These are phyloP conservation scores for Aleiodes leptofemur DNA, from an alignment of 2,888 invertebrate genomes.

Conservation along the genomic window DNA sequence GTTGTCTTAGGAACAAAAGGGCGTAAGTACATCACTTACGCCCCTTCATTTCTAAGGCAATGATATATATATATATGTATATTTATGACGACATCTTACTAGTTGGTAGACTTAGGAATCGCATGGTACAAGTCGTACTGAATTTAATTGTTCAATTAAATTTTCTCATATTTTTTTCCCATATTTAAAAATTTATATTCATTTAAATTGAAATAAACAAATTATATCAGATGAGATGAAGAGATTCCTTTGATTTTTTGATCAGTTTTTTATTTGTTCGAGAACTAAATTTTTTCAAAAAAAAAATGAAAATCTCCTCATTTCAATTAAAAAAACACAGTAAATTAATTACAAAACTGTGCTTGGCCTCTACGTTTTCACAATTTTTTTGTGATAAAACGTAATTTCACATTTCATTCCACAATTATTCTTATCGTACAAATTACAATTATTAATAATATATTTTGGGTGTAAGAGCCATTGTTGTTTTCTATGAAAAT, in stretches of 20 bases:
- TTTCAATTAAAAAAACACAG: background rate
- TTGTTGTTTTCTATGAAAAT: slow-evolving; percentile 63
- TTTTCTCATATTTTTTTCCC: slow-evolving; percentile 41
- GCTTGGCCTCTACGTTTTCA: slow-evolving; percentile 2
- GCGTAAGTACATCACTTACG: too few relatives aligned
- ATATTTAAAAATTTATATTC: slow-evolving; percentile 64
- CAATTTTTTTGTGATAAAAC: background rate
- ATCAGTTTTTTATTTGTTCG: background rate
- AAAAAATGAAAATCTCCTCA: background rate
- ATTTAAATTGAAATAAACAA: slow-evolving; percentile 70
- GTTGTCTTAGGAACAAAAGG: too few relatives aligned
- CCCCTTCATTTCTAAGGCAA: too few relatives aligned
- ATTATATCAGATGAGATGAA: slow-evolving; percentile 61
- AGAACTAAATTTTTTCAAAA: background rate
- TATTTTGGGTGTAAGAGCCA: slow-evolving; percentile 70
- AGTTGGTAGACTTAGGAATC: slow-evolving; percentile 62
- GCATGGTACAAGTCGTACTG: slow-evolving; percentile 56
- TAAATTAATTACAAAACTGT: slow-evolving; percentile 16
- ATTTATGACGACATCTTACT: slow-evolving; percentile 53
- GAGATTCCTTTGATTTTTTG: background rate
- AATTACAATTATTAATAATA: slow-evolving; percentile 69
- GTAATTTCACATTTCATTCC: slow-evolving; percentile 50
- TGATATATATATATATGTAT: slow-evolving; percentile 32
- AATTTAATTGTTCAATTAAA: slow-evolving; percentile 13
- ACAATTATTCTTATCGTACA: slow-evolving; percentile 67